Evolutionary conservation across 2,888 invertebrate species (phyloP).

Genomic region (Blastobasis lacticolella): DNA sequence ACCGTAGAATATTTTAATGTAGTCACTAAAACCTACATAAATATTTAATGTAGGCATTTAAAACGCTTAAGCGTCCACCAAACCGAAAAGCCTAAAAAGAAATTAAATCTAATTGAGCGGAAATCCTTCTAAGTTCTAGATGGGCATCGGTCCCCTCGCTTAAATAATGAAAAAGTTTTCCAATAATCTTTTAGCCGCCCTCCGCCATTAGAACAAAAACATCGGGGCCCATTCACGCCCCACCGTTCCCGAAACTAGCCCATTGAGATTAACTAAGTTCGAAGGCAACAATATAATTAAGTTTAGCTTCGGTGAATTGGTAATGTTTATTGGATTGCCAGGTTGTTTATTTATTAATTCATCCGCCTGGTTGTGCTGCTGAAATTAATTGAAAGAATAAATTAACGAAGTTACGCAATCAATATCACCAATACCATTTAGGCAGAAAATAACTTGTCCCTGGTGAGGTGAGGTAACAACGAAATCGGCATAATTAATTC

Average conservation of each 20-base stretch:
- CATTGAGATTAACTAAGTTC: constrained; percentile 47
- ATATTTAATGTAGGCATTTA: too few relatives aligned
- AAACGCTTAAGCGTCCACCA: too few relatives aligned
- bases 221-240: constrained; percentile 24
- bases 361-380: too few relatives aligned
- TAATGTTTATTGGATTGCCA: constrained; percentile 37
- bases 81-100: constrained; percentile 1
- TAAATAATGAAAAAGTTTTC: constrained; percentile 35
- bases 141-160: not conserved
- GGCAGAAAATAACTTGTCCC: too few relatives aligned
- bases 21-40: too few relatives aligned
- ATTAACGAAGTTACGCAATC: too few relatives aligned
- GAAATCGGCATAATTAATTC: too few relatives aligned
- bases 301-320: constrained; percentile 30
- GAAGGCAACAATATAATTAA: constrained; percentile 44
- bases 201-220: constrained; percentile 37
- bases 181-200: constrained; percentile 31
- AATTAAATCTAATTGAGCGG: constrained; percentile 8
- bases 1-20: too few relatives aligned
- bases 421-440: too few relatives aligned
- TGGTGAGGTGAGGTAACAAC: too few relatives aligned
- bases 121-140: not conserved
- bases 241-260: constrained; percentile 27
- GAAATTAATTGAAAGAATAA: too few relatives aligned
- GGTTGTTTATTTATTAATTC: constrained; percentile 25